Conservation (phyloP, 1,140 invertebrate species). For the Mycetomoellerius zeteki region DNA sequence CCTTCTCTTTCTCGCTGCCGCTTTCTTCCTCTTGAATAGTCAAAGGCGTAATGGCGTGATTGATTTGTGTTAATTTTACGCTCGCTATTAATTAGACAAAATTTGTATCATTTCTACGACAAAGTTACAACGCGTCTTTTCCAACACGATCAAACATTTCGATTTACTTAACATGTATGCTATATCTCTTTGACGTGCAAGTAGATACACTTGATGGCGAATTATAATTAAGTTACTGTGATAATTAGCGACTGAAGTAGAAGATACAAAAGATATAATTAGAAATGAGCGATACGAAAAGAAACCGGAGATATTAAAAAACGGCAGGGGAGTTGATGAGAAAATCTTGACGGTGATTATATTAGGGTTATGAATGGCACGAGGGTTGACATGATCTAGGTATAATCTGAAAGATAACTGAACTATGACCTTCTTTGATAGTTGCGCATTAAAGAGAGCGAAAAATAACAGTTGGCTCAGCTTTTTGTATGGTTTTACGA, state of each 20-base stretch:
- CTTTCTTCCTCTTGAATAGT: not conserved
- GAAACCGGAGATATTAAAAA: slow-evolving; percentile 5
- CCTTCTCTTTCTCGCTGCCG: not conserved
- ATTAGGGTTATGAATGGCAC: not conserved
- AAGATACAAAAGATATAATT: slow-evolving; percentile 1
- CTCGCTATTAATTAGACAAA: not conserved
- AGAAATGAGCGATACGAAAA: slow-evolving; percentile 12
- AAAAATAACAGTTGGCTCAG: slow-evolving; percentile 3
- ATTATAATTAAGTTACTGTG: not conserved
- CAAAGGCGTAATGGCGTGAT: not conserved
- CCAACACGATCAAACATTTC: not conserved
- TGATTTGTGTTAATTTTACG: slow-evolving; percentile 23
- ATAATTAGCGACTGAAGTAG: not conserved
- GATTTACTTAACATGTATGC: not conserved
- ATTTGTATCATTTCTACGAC: slow-evolving; percentile 5
- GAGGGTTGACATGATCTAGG: not conserved
- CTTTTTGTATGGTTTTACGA: not conserved
- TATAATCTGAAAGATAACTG: not conserved
- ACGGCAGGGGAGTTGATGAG: not conserved
- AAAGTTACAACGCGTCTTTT: not conserved
- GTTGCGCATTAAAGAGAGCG: not conserved
- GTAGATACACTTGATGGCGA: not conserved
- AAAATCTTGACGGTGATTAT: slow-evolving; percentile 19
- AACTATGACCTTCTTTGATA: slow-evolving; percentile 30
- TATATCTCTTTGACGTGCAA: not conserved